Base-by-base conservation (phyloP, 1,140 invertebrate genomes). In the Parasteatoda tepidariorum region DNA sequence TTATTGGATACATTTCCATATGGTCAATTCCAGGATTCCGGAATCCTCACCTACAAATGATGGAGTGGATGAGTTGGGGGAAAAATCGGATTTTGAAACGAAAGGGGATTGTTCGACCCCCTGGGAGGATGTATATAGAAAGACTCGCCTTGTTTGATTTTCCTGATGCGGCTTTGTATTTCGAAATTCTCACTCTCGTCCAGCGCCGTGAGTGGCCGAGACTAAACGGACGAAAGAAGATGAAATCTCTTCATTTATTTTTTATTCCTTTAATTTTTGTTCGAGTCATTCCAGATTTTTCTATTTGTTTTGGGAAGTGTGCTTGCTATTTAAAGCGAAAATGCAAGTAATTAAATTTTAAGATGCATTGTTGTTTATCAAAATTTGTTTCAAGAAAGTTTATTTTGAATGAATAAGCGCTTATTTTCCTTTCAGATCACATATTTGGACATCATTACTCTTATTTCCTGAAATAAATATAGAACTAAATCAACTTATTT, bases 141-240 rank as follows among this genome's bases (percentile, higher is more conserved):
- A 33, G 33, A 28, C 30, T 59, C 28, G 61, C 33, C 30, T 11
- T 33, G 18, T 57, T 18, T 74, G 38, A 61, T 59, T 61, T 74
- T 30, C 34, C 13, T 11, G 30, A n/a, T 18, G 15, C 31, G 15
- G 18, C n/a, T 24, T 34, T 22, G 18, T 48, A 48, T 41, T 68
- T 24, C 33, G 34, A 24, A 41, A 68, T 2, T 68, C 66, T 68
- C 34, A 38, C 24, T 48, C 38, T 26, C 3, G 2, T 24, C 71
- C 31, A 59, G 71, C 71, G 71, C 71, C 30, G 71, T 61, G 55
- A 74, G 71, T 74, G 71, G 55, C 34, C 71, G 55, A 59, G 31
- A n/a, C 26, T 26, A 64, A 30, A 24, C 61, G 24, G 31, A 1
- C 13, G 61, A 26, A 64, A n/a, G 57, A 15, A 24, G 61, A 64